These are phyloP conservation scores for Limenitis camilla DNA, from an alignment of 2,888 invertebrate genomes.

Conservation along the genomic window DNA sequence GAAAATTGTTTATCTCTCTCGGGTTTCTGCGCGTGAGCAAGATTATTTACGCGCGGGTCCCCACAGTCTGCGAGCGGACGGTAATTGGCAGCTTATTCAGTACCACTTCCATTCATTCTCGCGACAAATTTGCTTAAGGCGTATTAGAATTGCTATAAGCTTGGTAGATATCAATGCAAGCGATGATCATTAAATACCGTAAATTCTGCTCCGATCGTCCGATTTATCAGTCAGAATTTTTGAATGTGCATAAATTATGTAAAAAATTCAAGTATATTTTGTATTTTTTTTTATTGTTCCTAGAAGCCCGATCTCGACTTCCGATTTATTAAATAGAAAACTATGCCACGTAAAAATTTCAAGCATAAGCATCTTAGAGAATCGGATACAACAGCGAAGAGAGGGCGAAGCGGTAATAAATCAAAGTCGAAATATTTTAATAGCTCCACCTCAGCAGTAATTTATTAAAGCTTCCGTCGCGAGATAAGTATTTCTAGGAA, in stretches of 20 bases:
- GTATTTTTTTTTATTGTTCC: too few species aligned
- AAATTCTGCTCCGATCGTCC: neutral
- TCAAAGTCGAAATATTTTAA: constrained; percentile 7
- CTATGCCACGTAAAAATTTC: too few species aligned
- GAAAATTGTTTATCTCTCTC: constrained; percentile 67
- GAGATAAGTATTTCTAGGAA: constrained; percentile 58
- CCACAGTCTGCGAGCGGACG: constrained; percentile 48
- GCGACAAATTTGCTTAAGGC: constrained; percentile 54
- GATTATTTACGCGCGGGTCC: constrained; percentile 62
- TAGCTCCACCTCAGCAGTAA: constrained; percentile 24
- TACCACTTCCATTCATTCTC: constrained; percentile 68
- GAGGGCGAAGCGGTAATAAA: too few species aligned
- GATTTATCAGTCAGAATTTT: neutral
- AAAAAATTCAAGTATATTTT: too few species aligned
- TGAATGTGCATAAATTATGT: neutral
- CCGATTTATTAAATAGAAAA: too few species aligned
- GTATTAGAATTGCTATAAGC: constrained; percentile 39
- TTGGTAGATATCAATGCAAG: constrained; percentile 40
- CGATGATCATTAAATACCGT: constrained; percentile 30
- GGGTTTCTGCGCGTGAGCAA: constrained; percentile 58
- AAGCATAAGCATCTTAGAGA: too few species aligned
- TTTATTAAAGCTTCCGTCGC: constrained; percentile 54
- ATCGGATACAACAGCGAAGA: too few species aligned
- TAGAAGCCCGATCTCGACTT: too few species aligned
- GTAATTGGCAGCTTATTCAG: constrained; percentile 67